A percentile compares a stretch with the other conserved stretches of the same genome.
phyloP scores from a whole-genome alignment of 2,113 vertebrate species.

The Rhinolophus sinicus region DNA sequence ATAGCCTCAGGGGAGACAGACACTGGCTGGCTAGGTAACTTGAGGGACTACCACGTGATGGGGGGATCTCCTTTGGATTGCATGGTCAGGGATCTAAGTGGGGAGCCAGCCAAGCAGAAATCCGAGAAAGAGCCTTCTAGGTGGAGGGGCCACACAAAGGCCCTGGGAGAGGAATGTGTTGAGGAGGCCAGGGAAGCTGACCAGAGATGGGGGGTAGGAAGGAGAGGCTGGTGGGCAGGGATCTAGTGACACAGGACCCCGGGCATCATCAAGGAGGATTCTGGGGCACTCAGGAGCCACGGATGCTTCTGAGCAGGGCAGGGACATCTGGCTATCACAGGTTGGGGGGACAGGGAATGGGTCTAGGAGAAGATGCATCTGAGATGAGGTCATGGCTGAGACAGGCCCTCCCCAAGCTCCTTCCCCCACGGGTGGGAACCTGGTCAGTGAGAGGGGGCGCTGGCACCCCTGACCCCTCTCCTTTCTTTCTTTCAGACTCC shows the following conservation, averaged over 20 bases:
- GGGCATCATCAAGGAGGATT: background rate
- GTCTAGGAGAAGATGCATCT: background rate
- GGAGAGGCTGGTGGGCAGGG: background rate
- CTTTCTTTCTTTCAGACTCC: slow-evolving; percentile 85
- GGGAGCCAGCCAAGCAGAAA: background rate
- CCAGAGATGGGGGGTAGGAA: background rate
- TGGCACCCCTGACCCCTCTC: slow-evolving; percentile 61
- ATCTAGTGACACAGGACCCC: background rate
- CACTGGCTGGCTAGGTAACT: background rate
- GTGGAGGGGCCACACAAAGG: background rate
- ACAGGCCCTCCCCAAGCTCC: too few relatives aligned
- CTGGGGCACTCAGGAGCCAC: background rate
- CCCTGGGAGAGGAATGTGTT: background rate
- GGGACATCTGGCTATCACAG: background rate
- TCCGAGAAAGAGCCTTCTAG: background rate
- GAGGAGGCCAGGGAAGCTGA: background rate
- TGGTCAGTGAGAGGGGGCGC: fast-evolving
- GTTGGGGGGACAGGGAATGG: background rate
- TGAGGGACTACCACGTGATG: background rate
- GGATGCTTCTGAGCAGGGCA: background rate
- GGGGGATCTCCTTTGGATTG: background rate
- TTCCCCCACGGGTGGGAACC: background rate
- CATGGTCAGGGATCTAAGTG: background rate
- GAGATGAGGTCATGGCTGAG: background rate
- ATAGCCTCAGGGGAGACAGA: background rate